Percentiles rank a stretch among this genome's conserved stretches.
Evolutionary conservation across 2,113 vertebrate species (phyloP).

Genomic region (Embiotoca jacksoni): DNA sequence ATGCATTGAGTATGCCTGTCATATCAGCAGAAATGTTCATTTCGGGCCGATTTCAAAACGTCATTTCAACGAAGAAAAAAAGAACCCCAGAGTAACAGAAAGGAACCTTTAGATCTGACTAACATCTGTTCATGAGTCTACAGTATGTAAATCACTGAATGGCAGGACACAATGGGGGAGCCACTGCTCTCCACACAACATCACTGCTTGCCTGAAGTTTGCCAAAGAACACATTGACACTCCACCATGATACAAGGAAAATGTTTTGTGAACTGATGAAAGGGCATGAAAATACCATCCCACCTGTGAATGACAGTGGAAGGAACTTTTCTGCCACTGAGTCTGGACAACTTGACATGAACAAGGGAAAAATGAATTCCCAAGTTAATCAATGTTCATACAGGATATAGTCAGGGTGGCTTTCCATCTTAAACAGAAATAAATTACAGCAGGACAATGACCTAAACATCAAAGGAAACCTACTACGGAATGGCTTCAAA

Average conservation of each 20-base stretch:
- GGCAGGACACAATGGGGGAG: too few relatives aligned
- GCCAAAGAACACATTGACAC: background rate
- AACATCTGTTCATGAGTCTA: too few relatives aligned
- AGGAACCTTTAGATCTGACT: too few relatives aligned
- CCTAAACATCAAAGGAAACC: background rate
- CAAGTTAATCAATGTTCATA: background rate
- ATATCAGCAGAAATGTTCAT: too few relatives aligned
- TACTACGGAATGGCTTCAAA: background rate
- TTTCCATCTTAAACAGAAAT: background rate
- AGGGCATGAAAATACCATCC: background rate
- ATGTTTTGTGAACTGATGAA: background rate
- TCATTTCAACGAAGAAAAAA: too few relatives aligned
- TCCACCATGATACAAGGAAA: background rate
- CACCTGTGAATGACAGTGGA: too few relatives aligned
- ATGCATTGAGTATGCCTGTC: too few relatives aligned
- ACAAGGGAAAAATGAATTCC: background rate
- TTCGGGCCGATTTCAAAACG: too few relatives aligned
- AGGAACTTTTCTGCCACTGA: background rate
- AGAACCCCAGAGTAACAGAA: too few relatives aligned
- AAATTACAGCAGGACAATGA: background rate
- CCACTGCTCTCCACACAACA: background rate
- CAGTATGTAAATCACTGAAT: too few relatives aligned
- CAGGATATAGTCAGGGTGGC: background rate
- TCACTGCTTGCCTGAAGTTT: background rate
- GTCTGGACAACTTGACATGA: background rate